Percentiles rank a stretch among this genome's conserved stretches.
Conservation (phyloP, 2,888 invertebrate species). For the Poecilobothrus nobilitatus region DNA sequence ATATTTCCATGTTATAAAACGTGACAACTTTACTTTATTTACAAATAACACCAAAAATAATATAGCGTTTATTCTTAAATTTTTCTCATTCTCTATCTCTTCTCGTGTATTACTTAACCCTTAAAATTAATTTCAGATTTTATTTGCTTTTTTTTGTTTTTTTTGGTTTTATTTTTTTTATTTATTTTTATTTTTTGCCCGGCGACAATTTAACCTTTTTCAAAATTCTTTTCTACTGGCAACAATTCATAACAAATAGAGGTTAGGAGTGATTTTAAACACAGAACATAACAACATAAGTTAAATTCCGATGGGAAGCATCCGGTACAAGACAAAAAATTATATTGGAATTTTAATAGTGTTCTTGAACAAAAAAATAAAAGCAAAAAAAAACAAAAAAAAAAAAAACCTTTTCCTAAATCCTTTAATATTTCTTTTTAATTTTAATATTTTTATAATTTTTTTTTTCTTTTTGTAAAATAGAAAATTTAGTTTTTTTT, state of each 20-base stretch:
- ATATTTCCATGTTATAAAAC: not conserved
- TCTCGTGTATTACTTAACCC: no score
- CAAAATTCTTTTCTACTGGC: not conserved
- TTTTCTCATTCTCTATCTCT: no score
- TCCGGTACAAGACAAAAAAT: not conserved
- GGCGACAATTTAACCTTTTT: not conserved
- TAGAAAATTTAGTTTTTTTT: no score
- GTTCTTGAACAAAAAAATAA: not conserved
- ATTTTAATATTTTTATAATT: no score
- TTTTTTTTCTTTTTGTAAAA: no score
- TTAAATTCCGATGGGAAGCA: not conserved
- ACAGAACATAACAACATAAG: not conserved
- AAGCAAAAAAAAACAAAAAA: no score
- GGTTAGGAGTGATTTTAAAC: no score
- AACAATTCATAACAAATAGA: not conserved
- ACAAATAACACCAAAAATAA: not conserved
- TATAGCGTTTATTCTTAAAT: not conserved
- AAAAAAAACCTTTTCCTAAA: not conserved
- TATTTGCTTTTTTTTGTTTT: no score
- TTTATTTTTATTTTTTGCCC: not conserved
- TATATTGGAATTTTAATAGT: conserved; percentile 1
- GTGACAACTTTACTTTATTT: conserved; percentile 1
- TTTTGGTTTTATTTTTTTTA: no score
- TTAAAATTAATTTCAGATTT: no score
- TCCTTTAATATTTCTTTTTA: not conserved